Percentiles rank a stretch among this genome's conserved stretches.
phyloP scores from a whole-genome alignment of 2,888 invertebrate species.

The Eristalis arbustorum region DNA sequence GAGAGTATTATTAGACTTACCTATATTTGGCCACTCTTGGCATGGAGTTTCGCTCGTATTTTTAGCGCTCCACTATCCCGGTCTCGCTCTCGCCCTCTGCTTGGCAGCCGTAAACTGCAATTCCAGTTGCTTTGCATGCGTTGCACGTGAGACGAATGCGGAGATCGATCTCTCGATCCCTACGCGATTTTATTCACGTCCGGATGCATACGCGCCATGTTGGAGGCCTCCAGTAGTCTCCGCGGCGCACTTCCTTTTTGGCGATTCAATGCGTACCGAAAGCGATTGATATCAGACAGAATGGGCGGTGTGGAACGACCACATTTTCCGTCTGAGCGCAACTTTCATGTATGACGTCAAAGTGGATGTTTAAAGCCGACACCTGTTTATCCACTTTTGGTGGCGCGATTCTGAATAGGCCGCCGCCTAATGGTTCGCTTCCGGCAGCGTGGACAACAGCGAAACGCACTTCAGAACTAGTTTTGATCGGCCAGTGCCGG shows the following conservation, averaged over 20 bases:
- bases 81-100: background rate
- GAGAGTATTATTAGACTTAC: constrained; percentile 65
- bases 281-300: constrained; percentile 34
- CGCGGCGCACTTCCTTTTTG: constrained; percentile 61
- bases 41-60: constrained; percentile 47
- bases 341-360: constrained; percentile 65
- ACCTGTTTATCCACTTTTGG: constrained; percentile 54
- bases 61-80: constrained; percentile 31
- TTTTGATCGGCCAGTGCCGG: constrained; percentile 11
- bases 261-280: constrained; percentile 18
- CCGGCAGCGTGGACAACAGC: constrained; percentile 60
- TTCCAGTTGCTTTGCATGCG: constrained; percentile 52
- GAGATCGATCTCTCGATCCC: constrained; percentile 33
- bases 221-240: constrained; percentile 64
- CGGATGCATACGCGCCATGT: constrained; percentile 61
- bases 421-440: constrained; percentile 45
- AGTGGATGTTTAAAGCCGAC: constrained; percentile 4
- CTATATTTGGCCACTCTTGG: constrained; percentile 62
- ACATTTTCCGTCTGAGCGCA: constrained; percentile 37
- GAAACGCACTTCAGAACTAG: constrained; percentile 58
- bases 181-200: constrained; percentile 47
- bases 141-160: constrained; percentile 53
- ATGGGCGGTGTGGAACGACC: constrained; percentile 44
- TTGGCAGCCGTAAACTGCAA: constrained; percentile 47
- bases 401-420: constrained; percentile 21